Evolutionary conservation across 1,140 invertebrate genomes (phyloP).

Genomic region (Brachionus paranguensis): DNA sequence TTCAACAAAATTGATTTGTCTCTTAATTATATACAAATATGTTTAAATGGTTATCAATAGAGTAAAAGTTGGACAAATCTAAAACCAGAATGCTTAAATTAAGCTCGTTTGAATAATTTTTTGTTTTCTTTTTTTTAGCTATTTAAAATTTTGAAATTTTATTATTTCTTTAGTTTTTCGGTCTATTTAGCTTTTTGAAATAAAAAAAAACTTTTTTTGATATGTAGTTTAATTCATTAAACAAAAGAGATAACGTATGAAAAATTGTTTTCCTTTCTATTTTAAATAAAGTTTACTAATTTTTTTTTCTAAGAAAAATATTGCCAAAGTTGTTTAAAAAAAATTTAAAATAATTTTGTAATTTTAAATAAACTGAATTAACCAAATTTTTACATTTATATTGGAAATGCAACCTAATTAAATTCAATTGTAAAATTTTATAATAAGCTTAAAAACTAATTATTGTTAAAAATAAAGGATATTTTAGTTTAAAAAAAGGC

Average conservation of each 20-base stretch:
- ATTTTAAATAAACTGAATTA: neutral
- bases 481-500: too few species aligned
- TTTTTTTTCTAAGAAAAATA: neutral
- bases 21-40: neutral
- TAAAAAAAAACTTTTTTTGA: neutral
- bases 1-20: neutral
- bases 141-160: neutral
- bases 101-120: neutral
- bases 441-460: too few species aligned
- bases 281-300: neutral
- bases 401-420: too few species aligned
- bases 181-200: neutral
- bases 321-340: neutral
- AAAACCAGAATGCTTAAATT: constrained; percentile 7
- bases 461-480: too few species aligned
- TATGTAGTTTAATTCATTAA: neutral
- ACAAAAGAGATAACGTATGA: neutral
- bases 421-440: too few species aligned
- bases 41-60: neutral
- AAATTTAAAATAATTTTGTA: neutral
- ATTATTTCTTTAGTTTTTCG: neutral
- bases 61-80: neutral
- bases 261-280: neutral
- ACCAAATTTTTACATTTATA: neutral
- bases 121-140: neutral